Conservation (phyloP, 2,797 vertebrate genomes). For the Acipenser oxyrinchus region DNA sequence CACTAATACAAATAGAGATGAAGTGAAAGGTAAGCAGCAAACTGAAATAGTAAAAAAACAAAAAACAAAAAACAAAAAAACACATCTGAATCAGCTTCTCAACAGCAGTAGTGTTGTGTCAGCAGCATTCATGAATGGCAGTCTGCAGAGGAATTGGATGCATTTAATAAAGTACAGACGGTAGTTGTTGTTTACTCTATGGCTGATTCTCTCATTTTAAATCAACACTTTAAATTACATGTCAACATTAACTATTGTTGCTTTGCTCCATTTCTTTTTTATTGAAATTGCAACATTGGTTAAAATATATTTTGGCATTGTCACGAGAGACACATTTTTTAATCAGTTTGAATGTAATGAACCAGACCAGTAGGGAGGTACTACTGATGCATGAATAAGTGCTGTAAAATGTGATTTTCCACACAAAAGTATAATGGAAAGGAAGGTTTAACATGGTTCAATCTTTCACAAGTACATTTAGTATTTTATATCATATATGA, state of each 20-base stretch:
- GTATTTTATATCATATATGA: not conserved
- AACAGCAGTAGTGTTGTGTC: no score
- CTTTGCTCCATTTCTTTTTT: conserved; percentile 19
- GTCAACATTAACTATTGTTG: conserved; percentile 8
- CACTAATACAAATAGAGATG: no score
- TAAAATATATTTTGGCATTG: conserved; percentile 10
- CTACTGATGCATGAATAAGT: conserved; percentile 45
- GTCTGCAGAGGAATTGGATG: no score
- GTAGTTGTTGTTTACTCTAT: no score
- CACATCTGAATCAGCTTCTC: no score
- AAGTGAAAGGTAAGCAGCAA: no score
- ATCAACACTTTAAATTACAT: no score
- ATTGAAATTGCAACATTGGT: conserved; percentile 12
- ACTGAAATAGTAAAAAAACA: no score
- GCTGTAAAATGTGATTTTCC: conserved; percentile 24
- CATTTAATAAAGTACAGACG: no score
- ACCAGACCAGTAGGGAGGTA: conserved; percentile 40
- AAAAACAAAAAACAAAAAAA: no score
- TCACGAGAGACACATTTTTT: conserved; percentile 24
- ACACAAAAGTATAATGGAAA: conserved; percentile 11
- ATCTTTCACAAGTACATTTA: conserved; percentile 1
- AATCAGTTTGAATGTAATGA: conserved; percentile 55
- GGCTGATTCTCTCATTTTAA: no score
- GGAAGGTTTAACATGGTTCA: conserved; percentile 9
- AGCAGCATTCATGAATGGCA: no score